phyloP scores from a whole-genome alignment of 2,113 vertebrate species.

The Etheostoma spectabile region DNA sequence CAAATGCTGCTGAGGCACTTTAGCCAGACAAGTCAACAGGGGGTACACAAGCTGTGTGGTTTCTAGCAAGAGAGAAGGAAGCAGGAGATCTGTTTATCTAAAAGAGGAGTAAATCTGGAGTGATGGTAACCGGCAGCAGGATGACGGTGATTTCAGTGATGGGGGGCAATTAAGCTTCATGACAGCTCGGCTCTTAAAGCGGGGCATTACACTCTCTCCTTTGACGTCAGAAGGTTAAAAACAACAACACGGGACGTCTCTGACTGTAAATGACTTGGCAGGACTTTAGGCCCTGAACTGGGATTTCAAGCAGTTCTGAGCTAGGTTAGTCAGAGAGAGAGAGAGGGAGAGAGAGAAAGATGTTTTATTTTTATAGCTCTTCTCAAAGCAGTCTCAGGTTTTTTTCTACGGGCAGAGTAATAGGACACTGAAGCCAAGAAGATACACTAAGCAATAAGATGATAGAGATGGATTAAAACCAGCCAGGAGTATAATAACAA shows the following conservation, averaged over 20 bases:
- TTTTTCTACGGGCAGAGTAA: slow-evolving; percentile 33
- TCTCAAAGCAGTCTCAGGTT: slow-evolving; percentile 33
- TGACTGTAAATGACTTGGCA: slow-evolving; percentile 50
- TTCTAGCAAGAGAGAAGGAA: slow-evolving; percentile 46
- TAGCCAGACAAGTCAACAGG: slow-evolving; percentile 61
- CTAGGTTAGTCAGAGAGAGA: background rate
- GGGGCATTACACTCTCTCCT: slow-evolving; percentile 38
- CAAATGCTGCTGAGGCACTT: slow-evolving; percentile 60
- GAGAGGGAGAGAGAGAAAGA: no score
- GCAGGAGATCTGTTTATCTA: slow-evolving; percentile 64
- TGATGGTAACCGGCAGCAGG: slow-evolving; percentile 41
- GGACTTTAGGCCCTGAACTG: slow-evolving; percentile 66
- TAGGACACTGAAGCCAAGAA: slow-evolving; percentile 31
- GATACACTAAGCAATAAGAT: slow-evolving; percentile 43
- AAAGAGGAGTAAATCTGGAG: slow-evolving; percentile 47
- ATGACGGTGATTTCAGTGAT: slow-evolving; percentile 56
- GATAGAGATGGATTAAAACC: slow-evolving; percentile 51
- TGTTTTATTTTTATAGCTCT: slow-evolving; percentile 58
- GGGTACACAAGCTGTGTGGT: slow-evolving; percentile 45
- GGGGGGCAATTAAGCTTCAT: slow-evolving; percentile 29
- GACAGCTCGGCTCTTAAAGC: slow-evolving; percentile 36
- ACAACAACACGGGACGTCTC: slow-evolving; percentile 51
- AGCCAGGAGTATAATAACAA: slow-evolving; percentile 30
- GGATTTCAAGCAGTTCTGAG: slow-evolving; percentile 56
- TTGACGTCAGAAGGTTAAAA: slow-evolving; percentile 65